Evolutionary conservation across 53 echinoderm and acorn worm species (phyloP).

Genomic region (Echinometra lucunter): DNA sequence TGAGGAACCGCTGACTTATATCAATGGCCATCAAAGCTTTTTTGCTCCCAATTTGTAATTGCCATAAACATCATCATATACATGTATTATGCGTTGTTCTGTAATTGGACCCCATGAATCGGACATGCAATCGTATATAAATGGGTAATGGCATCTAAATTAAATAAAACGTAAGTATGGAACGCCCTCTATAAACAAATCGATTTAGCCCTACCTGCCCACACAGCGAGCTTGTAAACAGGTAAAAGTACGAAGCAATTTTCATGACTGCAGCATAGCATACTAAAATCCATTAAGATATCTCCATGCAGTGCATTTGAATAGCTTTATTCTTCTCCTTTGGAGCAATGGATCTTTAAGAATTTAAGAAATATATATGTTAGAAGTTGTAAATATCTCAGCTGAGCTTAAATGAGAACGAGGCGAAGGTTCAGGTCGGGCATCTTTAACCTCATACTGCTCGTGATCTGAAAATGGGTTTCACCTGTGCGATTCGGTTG

Average conservation of each 20-base stretch:
- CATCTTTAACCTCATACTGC: slow-evolving; percentile 11
- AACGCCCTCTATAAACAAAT: no score
- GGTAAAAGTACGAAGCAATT: not conserved
- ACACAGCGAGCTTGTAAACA: no score
- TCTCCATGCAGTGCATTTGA: not conserved
- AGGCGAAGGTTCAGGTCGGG: not conserved
- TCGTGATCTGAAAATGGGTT: not conserved
- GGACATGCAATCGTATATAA: no score
- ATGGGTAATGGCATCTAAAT: no score
- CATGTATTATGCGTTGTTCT: no score
- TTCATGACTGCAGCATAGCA: not conserved
- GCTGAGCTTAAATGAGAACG: not conserved
- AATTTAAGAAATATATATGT: no score
- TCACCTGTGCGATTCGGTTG: not conserved
- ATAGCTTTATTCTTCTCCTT: not conserved
- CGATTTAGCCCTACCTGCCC: no score
- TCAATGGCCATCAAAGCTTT: no score
- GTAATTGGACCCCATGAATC: no score
- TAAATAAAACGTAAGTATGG: not conserved
- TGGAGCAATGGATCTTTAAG: not conserved
- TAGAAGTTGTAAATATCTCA: not conserved
- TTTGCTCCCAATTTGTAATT: no score
- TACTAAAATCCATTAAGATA: not conserved
- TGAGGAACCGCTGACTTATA: no score
- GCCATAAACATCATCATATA: no score